Base-by-base conservation (phyloP, 2,113 vertebrate genomes). In the Morone chrysops region DNA sequence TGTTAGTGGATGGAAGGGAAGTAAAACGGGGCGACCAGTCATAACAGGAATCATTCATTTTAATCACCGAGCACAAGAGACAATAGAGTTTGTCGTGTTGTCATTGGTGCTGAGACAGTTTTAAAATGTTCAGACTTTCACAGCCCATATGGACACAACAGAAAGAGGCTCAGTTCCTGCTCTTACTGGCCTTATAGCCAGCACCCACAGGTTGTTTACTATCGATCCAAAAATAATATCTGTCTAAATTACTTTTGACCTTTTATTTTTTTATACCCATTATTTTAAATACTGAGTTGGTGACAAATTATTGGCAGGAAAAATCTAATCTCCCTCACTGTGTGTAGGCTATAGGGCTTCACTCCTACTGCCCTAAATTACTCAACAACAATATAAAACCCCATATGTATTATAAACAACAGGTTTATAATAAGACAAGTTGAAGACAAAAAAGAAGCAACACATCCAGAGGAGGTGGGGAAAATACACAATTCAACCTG, bases 21-120 rank as follows among this genome's bases (percentile, higher is more conserved):
- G 83, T 89, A 83, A 92, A 88, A 90, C 51, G 5, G 74, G 78
- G 31, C 50, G 7, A 3, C 60, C 12, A 86, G 89, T 88, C 93
- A 91, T 84, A 93, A 94, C 92, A 93, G 88, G 92, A 93, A 92
- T 93, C 86, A 88, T 90, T 93, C 87, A 85, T 90, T 90, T 91
- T 83, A 87, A 93, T 93, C 90, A 93, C 85, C 73, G 73, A 76
- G 68, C 40, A 57, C 20, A 67, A 59, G 85, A 89, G 84, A 93
- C 88, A 92, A 93, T 91, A 81, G 85, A 85, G 67, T 82, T 86
- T 85, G 74, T 89, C 82, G 78, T 69, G 45, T 73, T 85, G 83
- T 78, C 72, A 85, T 11, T 47, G 59, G 67, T 61, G 16, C 50
- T 54, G 80, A 72, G 75, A 79, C 80, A 81, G 84, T 85, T 83